Conservation (phyloP, 2,797 vertebrate genomes). For the Phrynocephalus vlangalii region DNA sequence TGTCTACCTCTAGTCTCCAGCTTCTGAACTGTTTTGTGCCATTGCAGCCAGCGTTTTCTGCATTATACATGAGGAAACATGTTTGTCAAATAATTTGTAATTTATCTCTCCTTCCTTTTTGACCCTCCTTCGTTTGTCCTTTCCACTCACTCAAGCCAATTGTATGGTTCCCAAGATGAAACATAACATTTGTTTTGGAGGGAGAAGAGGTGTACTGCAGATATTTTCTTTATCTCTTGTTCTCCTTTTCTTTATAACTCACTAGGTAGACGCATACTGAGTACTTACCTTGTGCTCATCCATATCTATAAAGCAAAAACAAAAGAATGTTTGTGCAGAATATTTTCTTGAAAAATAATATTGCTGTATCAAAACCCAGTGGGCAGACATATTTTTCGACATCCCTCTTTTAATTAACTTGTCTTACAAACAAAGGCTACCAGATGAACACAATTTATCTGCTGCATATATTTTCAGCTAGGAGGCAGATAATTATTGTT, state of each 20-base stretch:
- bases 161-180: neutral
- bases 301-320: conserved; percentile 57
- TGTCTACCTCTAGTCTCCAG: neutral
- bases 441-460: conserved; percentile 75
- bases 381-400: conserved; percentile 72
- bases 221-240: conserved; percentile 36
- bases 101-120: neutral
- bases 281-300: conserved; percentile 53
- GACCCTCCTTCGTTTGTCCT: neutral
- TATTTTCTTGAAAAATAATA: conserved; percentile 71
- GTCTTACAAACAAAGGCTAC: conserved; percentile 74
- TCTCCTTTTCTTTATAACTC: conserved; percentile 45
- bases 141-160: neutral
- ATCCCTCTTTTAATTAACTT: conserved; percentile 79
- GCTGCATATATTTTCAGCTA: conserved; percentile 72
- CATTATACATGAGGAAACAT: neutral
- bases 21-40: neutral
- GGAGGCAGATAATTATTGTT: conserved; percentile 77
- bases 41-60: neutral
- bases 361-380: conserved; percentile 68
- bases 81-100: conserved; percentile 1
- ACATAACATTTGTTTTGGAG: neutral
- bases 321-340: conserved; percentile 49
- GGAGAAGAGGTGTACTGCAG: neutral
- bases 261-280: conserved; percentile 29